Conservation (phyloP, 2,797 vertebrate genomes). For the Chaetodon trifasciatus region DNA sequence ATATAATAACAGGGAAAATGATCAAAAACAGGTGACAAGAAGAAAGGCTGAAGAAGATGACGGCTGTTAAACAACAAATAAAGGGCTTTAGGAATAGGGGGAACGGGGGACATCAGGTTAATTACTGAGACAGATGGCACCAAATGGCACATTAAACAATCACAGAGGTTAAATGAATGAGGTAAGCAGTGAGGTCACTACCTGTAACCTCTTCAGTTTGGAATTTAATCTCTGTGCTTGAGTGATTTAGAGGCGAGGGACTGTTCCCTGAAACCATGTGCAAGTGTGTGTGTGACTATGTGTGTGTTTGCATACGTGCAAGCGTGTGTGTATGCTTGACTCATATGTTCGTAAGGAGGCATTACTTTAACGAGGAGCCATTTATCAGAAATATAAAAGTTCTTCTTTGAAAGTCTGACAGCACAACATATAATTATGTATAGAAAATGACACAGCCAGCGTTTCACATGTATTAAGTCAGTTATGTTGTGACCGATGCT, state of each 20-base stretch:
- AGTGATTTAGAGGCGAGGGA: constrained; percentile 54
- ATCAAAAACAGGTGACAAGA: constrained; percentile 39
- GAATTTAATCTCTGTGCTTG: constrained; percentile 41
- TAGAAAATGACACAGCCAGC: background rate
- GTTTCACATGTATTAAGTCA: background rate
- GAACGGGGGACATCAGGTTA: constrained; percentile 47
- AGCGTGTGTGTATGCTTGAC: constrained; percentile 21
- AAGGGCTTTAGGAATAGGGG: background rate
- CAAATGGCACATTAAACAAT: constrained; percentile 52
- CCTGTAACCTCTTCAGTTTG: constrained; percentile 41
- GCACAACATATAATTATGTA: constrained; percentile 13
- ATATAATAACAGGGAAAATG: constrained; percentile 25
- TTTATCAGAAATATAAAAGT: constrained; percentile 21
- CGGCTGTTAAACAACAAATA: constrained; percentile 22
- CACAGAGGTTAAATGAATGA: constrained; percentile 39
- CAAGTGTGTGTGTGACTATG: constrained; percentile 1
- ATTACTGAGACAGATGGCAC: constrained; percentile 43
- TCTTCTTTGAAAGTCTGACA: constrained; percentile 4
- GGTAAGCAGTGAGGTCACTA: constrained; percentile 60
- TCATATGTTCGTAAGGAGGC: constrained; percentile 28
- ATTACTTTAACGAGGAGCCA: constrained; percentile 2
- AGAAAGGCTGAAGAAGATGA: constrained; percentile 7
- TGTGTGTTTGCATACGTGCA: constrained; percentile 5
- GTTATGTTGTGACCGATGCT: background rate
- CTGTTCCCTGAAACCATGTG: constrained; percentile 18